Evolutionary conservation across 1,140 invertebrate genomes (phyloP), one percentile per base, ranked within the genome.

Genomic region (Zaprionus ornatus): DNA sequence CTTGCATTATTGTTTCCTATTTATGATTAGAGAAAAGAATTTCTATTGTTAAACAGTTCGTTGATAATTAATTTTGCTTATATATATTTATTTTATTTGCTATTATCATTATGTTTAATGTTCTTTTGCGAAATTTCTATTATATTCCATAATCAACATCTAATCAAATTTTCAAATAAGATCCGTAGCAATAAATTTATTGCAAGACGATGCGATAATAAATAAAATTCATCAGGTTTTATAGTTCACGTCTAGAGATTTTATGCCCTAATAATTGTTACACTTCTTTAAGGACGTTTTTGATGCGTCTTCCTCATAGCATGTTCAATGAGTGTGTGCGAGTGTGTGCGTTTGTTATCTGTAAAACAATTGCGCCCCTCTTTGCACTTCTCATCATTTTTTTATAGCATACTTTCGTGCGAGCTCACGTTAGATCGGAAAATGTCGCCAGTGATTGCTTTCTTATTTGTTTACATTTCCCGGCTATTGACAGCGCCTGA

Each of bases 391-490:
- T 78, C 75, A 85, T 78, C 74, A 86, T 82, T 85, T 80, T 80
- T 87, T 87, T 87, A 87, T 87, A 71, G 84, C 80, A 86, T 84
- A 88, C 84, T 87, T 86, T 82, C 59, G 70, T 57, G 77, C 77
- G 80, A 77, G 64, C 68, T 54, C 84, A 84, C 80, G 80, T 90
- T 79, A 63, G 80, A 80, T 71, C 21, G 61, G 62, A 87, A 84
- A 84, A 81, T 90, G 78, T 87, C 77, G 80, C 74, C 66, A 80
- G 64, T 87, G 84, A 87, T 87, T 88, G 80, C 86, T 88, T 87
- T 88, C 78, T 65, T 88, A 87, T 87, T 88, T 87, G 84, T 87
- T 88, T 87, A 87, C 85, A 88, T 88, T 81, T 79, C 80, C 72
- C 48, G 77, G 77, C 84, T 83, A 88, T 86, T 86, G 80, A 80